A percentile compares a stretch with the other conserved stretches of the same genome.
Evolutionary conservation across 1,140 invertebrate species (phyloP).

Genomic region (Manduca sexta): DNA sequence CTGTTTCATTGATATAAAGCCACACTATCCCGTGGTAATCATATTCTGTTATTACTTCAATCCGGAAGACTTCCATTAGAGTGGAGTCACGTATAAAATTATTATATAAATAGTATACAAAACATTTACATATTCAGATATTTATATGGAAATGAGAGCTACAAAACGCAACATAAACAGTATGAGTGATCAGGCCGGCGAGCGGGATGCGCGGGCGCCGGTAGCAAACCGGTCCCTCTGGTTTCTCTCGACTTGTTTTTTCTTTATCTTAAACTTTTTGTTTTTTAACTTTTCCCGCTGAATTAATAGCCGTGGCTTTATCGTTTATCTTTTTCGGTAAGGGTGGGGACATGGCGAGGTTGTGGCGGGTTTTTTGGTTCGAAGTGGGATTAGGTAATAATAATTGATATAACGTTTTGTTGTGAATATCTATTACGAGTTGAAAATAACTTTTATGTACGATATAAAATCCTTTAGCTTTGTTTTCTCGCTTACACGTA

Average conservation of each 20-base stretch:
- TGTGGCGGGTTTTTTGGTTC: background rate
- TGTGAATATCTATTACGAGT: too few species aligned
- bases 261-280: constrained; percentile 18
- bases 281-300: constrained; percentile 19
- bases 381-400: background rate
- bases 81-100: too few species aligned
- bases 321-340: constrained; percentile 24
- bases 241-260: constrained; percentile 20
- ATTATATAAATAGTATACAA: background rate
- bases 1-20: too few species aligned
- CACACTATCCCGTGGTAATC: too few species aligned
- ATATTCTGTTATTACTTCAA: too few species aligned
- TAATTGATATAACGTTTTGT: background rate
- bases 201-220: constrained; percentile 2
- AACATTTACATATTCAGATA: background rate
- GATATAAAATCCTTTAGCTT: too few species aligned
- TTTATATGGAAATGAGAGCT: background rate
- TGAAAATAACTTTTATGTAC: too few species aligned
- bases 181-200: too few species aligned
- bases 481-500: too few species aligned
- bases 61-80: too few species aligned
- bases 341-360: background rate
- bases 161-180: background rate
- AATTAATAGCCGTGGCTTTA: constrained; percentile 34
- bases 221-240: constrained; percentile 25